These are phyloP conservation scores for Pheosia gnoma DNA, from an alignment of 2,888 invertebrate species.

Conservation along the genomic window DNA sequence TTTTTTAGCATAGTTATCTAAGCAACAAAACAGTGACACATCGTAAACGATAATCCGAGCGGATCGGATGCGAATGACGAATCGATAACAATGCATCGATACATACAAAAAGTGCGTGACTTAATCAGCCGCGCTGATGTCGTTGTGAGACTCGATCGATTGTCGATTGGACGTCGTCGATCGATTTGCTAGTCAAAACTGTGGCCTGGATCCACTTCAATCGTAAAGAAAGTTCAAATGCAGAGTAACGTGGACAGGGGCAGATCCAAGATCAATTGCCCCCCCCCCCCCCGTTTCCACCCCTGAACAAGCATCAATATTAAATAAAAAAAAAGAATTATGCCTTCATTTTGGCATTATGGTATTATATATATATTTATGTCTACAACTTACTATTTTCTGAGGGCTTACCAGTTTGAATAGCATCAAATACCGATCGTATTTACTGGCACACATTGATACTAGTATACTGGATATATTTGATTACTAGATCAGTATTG, in stretches of 20 bases:
- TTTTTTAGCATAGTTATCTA: conserved; percentile 14
- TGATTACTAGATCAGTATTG: too few species aligned
- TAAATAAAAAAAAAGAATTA: too few species aligned
- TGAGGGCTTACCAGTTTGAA: too few species aligned
- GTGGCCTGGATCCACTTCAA: neutral
- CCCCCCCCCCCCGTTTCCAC: too few species aligned
- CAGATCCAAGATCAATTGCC: too few species aligned
- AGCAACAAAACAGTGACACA: conserved; percentile 30
- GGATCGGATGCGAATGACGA: conserved; percentile 37
- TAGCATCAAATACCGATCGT: too few species aligned
- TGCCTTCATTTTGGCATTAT: too few species aligned
- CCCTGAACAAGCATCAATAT: too few species aligned
- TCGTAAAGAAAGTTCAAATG: neutral
- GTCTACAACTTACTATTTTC: too few species aligned
- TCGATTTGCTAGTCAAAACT: neutral
- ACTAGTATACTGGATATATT: too few species aligned
- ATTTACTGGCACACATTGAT: too few species aligned
- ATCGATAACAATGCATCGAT: conserved; percentile 36
- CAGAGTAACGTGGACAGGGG: neutral
- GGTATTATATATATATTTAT: too few species aligned
- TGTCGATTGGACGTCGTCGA: conserved; percentile 7
- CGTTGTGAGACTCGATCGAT: conserved; percentile 27
- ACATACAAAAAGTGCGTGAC: conserved; percentile 37
- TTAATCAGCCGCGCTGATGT: conserved; percentile 32
- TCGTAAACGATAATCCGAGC: conserved; percentile 34